A percentile compares a stretch with the other conserved stretches of the same genome.
phyloP scores from a whole-genome alignment of 2,797 vertebrate species.

The Ambastaia sidthimunki region DNA sequence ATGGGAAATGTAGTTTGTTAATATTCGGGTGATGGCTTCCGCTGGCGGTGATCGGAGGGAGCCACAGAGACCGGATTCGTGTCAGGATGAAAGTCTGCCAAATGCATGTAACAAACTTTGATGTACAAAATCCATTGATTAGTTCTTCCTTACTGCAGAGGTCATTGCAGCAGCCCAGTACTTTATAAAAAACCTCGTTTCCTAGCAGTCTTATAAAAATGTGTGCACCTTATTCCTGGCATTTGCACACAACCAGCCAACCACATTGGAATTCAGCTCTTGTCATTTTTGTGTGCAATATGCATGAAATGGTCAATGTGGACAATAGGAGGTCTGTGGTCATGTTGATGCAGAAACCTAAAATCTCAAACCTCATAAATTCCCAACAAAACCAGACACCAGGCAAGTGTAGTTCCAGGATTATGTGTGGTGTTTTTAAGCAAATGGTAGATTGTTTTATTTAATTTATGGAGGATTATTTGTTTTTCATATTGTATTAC shows the following conservation, averaged over 20 bases:
- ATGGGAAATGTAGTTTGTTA: too few species aligned
- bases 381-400: neutral
- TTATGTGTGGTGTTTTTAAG: neutral
- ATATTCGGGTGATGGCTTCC: too few species aligned
- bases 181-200: neutral
- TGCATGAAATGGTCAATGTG: neutral
- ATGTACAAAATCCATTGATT: neutral
- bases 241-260: neutral
- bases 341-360: neutral
- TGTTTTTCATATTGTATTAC: neutral
- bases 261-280: neutral
- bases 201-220: neutral
- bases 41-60: too few species aligned
- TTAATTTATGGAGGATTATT: neutral
- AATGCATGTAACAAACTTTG: neutral
- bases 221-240: neutral
- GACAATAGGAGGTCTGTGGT: neutral
- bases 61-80: too few species aligned
- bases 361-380: neutral
- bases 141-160: neutral
- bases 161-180: too few species aligned
- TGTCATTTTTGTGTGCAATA: neutral
- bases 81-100: neutral
- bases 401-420: neutral
- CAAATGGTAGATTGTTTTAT: neutral